Evolutionary conservation across 35 echinoderm and acorn worm genomes (phyloP).

Genomic region (Diadema setosum): DNA sequence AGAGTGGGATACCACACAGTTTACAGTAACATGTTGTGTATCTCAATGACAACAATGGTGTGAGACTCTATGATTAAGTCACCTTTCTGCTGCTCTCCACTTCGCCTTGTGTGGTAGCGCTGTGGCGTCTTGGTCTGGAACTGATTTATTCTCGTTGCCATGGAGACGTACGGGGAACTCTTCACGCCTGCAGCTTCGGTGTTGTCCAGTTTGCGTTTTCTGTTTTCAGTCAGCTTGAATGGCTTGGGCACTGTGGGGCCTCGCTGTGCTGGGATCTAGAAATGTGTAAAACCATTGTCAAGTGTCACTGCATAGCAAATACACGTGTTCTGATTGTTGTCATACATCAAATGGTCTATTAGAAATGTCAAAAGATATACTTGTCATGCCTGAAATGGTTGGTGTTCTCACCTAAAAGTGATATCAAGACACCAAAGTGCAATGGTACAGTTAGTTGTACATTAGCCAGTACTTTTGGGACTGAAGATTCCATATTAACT

Average conservation of each 20-base stretch:
- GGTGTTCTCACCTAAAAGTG: no score
- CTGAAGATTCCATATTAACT: no score
- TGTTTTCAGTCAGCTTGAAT: constrained; percentile 43
- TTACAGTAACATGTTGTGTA: not conserved
- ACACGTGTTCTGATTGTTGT: no score
- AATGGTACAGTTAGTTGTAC: no score
- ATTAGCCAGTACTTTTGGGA: no score
- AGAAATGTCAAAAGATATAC: no score
- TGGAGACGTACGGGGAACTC: constrained; percentile 15
- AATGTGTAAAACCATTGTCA: no score
- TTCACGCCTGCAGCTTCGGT: not conserved
- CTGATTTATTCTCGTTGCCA: constrained; percentile 51
- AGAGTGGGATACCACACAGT: not conserved
- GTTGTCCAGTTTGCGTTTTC: constrained; percentile 13
- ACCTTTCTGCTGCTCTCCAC: constrained; percentile 72
- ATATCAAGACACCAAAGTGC: no score
- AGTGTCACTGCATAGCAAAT: no score
- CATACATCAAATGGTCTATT: no score
- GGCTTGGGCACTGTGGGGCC: constrained; percentile 47
- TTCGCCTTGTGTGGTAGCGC: constrained; percentile 51
- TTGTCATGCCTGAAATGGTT: no score
- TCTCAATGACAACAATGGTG: not conserved
- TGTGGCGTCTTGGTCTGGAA: constrained; percentile 83
- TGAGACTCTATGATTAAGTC: not conserved
- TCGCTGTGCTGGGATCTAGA: not conserved